Evolutionary conservation across 2,797 vertebrate species (phyloP).

Genomic region (Leuciscus waleckii): DNA sequence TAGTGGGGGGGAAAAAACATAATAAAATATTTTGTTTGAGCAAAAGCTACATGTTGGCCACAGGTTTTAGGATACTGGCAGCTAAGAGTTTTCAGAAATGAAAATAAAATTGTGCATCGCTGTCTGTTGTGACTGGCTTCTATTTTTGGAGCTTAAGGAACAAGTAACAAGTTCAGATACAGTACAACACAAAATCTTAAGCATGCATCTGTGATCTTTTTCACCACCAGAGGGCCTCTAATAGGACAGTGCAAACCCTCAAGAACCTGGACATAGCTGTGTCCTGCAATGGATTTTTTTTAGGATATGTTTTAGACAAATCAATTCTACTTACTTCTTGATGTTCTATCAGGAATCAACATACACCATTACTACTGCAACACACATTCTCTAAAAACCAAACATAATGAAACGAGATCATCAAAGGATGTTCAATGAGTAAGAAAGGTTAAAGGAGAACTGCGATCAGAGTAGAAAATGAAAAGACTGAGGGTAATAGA

Average conservation of each 20-base stretch:
- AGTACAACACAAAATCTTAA: constrained; percentile 15
- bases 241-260: background rate
- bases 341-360: constrained; percentile 26
- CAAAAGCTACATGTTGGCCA: constrained; percentile 21
- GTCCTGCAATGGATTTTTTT: background rate
- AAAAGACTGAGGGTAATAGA: background rate
- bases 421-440: background rate
- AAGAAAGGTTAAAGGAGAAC: constrained; percentile 53
- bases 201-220: constrained; percentile 23
- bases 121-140: background rate
- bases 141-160: constrained; percentile 10
- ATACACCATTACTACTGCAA: constrained; percentile 10
- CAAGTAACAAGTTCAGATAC: constrained; percentile 23
- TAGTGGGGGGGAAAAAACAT: too few relatives aligned
- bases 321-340: constrained; percentile 3
- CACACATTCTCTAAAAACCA: constrained; percentile 24
- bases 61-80: background rate
- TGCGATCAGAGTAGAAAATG: constrained; percentile 37
- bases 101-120: background rate
- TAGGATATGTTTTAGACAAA: constrained; percentile 11
- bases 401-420: background rate
- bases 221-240: constrained; percentile 28
- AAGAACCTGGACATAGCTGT: constrained; percentile 3
- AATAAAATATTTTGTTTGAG: background rate
- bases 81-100: background rate